Conservation (phyloP, 2,113 vertebrate species). For the Paramormyrops kingsleyae region DNA sequence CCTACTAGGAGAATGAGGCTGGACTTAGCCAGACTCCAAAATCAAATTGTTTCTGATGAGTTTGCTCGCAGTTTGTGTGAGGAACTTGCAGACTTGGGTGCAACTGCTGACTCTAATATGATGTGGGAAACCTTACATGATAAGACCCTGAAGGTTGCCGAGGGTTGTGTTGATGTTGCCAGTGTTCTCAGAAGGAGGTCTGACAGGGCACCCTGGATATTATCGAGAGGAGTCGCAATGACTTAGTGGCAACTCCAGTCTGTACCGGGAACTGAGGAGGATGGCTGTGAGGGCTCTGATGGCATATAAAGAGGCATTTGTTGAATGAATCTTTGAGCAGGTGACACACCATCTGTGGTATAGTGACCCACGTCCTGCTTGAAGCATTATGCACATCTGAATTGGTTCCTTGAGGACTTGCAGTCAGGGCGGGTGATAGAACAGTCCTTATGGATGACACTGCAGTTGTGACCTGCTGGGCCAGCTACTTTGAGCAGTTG, state of each 20-base stretch:
- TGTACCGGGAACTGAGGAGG: not conserved
- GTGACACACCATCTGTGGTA: not conserved
- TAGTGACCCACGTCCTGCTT: not conserved
- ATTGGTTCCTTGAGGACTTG: not conserved
- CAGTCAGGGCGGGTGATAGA: not conserved
- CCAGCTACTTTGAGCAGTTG: not conserved
- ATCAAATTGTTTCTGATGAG: too few species aligned
- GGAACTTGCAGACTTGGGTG: too few species aligned
- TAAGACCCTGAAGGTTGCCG: too few species aligned
- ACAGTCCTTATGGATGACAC: not conserved
- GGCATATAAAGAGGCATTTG: not conserved
- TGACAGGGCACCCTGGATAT: not conserved
- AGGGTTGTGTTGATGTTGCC: not conserved
- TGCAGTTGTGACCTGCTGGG: not conserved
- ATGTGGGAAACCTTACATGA: too few species aligned
- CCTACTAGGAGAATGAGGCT: too few species aligned
- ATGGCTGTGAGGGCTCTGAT: not conserved
- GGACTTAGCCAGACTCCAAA: too few species aligned
- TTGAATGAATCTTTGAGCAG: not conserved
- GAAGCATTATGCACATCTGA: not conserved
- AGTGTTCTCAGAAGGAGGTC: not conserved
- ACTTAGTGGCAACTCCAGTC: not conserved
- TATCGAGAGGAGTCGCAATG: not conserved
- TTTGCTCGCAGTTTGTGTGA: too few species aligned
- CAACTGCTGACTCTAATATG: too few species aligned